These are phyloP conservation scores for Hemichromis elongatus DNA, from an alignment of 2,113 vertebrate genomes.

Conservation along the genomic window DNA sequence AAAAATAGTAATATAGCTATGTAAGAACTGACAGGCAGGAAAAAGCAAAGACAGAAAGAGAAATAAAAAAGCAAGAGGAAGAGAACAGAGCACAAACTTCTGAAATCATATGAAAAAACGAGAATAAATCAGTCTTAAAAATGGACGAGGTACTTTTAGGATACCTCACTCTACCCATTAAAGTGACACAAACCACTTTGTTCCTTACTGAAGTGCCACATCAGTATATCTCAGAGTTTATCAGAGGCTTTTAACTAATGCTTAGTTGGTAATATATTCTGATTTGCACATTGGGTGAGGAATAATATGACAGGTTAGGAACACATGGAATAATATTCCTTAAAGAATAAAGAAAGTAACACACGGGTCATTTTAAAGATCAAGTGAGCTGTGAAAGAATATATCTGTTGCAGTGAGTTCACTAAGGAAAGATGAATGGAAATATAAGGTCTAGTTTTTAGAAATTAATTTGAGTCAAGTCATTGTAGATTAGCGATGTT, in stretches of 20 bases:
- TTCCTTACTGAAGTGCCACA: background rate
- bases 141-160: background rate
- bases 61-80: accelerated
- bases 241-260: background rate
- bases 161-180: background rate
- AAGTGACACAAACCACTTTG: background rate
- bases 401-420: background rate
- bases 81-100: background rate
- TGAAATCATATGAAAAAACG: no score
- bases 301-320: background rate
- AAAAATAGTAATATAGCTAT: background rate
- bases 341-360: background rate
- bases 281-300: background rate
- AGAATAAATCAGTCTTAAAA: background rate
- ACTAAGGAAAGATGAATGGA: background rate
- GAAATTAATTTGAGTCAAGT: background rate
- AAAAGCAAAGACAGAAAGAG: accelerated
- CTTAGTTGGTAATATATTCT: background rate
- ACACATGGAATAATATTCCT: background rate
- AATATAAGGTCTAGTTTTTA: background rate
- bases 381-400: background rate
- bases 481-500: accelerated
- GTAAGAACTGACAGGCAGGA: background rate
- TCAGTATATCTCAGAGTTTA: background rate
- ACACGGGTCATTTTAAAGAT: background rate